Evolutionary conservation across 2,888 invertebrate genomes (phyloP).

Genomic region (Lepidocyrtoides sp.): DNA sequence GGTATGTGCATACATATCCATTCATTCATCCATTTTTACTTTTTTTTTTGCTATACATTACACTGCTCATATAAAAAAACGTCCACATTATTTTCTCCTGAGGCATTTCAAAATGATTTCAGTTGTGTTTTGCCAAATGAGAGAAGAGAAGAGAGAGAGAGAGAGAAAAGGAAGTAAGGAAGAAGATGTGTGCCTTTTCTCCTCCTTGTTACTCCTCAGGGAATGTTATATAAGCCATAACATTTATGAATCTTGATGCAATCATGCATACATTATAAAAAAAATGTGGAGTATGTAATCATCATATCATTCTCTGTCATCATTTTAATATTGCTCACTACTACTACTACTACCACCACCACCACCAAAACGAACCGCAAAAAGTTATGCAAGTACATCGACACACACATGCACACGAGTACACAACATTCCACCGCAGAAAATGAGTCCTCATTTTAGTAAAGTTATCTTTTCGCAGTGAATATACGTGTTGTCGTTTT

Average conservation of each 20-base stretch:
- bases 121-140: constrained; percentile 34
- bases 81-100: constrained; percentile 15
- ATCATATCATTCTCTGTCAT: constrained; percentile 52
- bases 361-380: not conserved
- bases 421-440: not conserved
- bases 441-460: not conserved
- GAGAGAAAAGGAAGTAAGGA: not conserved
- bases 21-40: not conserved
- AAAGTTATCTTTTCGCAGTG: not conserved
- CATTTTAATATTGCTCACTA: constrained; percentile 46
- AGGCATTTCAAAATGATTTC: constrained; percentile 39
- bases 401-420: not conserved
- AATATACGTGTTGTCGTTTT: not conserved
- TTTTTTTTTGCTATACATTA: not conserved
- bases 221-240: constrained; percentile 14
- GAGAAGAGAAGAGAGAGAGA: not conserved
- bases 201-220: not conserved
- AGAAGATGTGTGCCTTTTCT: not conserved
- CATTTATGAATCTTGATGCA: not conserved
- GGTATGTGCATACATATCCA: not conserved
- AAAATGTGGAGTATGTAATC: constrained; percentile 36
- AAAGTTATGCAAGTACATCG: constrained; percentile 52
- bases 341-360: not conserved
- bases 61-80: not conserved
- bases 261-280: constrained; percentile 37